Base-by-base conservation (phyloP, 1,140 invertebrate genomes). In the Drosophila mauritiana region DNA sequence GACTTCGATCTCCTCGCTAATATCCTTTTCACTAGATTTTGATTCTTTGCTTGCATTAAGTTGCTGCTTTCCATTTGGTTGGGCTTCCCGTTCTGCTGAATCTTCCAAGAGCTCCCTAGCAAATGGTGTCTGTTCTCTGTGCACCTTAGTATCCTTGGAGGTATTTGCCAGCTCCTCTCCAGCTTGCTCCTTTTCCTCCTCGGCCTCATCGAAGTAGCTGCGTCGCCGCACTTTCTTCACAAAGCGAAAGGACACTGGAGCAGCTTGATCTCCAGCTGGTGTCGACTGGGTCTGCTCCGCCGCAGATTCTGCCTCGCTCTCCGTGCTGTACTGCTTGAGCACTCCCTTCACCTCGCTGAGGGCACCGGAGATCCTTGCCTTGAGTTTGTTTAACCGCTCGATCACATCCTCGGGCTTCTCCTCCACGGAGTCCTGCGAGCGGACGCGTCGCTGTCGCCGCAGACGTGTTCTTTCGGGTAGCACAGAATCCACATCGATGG, bases 381-480 rank as follows among this genome's bases (percentile, higher is more conserved):
- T 88, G 0, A 92, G 69, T 17, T 85, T 90, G 55, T 92, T 92
- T 2, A 92, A 48, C 1, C 90, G 70, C 36, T 88, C 89, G 1
- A 92, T 82, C 0, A 91, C 83, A 81, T 91, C 91, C 46, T 92
- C 83, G 0, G 83, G 83, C 22, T 84, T 85, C 46, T 92, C 90
- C 54, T 85, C 76, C 1, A 51, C 73, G 7, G 90, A 85, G 5
- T 90, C 85, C 62, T 91, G 90, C 2, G 83, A 89, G 5, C 80
- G 76, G 67, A 91, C 73, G 25, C 90, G 83, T 17, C 88, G 62
- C 39, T 92, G 91, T 0, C 90, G 69, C 0, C 90, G 78, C 11
- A 91, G 40, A 4, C 83, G 80, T 15, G 90, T 90, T 1, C 90
- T 73, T 12, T 84, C 77, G 4, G 90, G 86, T 43, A 90, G 37